Base-by-base conservation (phyloP, 2,113 vertebrate genomes). In the Nipponia nippon region DNA sequence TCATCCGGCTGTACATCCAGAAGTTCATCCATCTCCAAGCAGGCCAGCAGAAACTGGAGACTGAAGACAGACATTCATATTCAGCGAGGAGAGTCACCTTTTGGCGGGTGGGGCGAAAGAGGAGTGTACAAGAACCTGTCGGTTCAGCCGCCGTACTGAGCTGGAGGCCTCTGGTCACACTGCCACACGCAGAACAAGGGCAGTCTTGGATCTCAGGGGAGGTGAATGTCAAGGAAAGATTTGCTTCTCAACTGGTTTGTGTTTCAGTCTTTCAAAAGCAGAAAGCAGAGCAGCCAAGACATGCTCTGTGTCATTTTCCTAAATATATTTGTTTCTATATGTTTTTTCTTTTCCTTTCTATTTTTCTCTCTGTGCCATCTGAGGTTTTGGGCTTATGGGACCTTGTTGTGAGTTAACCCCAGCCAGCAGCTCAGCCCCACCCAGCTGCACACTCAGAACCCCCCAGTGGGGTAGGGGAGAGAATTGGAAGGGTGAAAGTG, bases 21-120 rank as follows among this genome's bases (percentile, higher is more conserved):
- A 32, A 55, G 18, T 58, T 90, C 22, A 42, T 42, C 30, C 52
- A n/a, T 22, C 53, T 14, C 5, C 63, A 89, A 42, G 10, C 6
- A 12, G 62, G 46, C 6, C 53, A 83, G 62, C 67, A 92, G 62
- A 42, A 92, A 71, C 46, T 49, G 5, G 2, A 72, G 42, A 4
- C n/a, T 58, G 71, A 71, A 65, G 67, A 40, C 17, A 22, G 3
- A 40, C 16, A 30, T 10, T 16, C 1, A 1, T 52, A 10, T 46
- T 83, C 27, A 52, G 20, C 3, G 4, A 70, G 26, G 10, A 77
- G 25, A 88, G 10, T 25, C 22, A 38, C 20, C 29, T 50, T 40
- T 36, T 22, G 19, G 20, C 1, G 2, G n/a, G 9, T 23, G 20
- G 2, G 13, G 7, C 3, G 9, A 11, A 12, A 20, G 66, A 29